Evolutionary conservation across 2,113 vertebrate species (phyloP).

Genomic region (Macaca mulatta): DNA sequence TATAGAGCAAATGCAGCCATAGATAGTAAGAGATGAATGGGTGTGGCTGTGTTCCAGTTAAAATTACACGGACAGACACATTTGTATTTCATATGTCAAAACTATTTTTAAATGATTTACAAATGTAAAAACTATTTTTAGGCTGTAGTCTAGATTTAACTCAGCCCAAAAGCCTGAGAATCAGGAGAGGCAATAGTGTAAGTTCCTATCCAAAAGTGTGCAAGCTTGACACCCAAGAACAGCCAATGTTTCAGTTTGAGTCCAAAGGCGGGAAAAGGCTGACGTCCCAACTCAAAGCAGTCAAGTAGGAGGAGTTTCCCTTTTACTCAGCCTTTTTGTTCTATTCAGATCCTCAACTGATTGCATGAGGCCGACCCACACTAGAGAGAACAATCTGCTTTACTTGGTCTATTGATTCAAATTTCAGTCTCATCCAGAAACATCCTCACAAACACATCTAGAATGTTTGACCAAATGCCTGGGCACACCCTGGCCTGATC

Average conservation of each 20-base stretch:
- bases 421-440: neutral
- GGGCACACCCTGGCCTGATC: neutral
- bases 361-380: neutral
- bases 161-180: neutral
- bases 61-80: neutral
- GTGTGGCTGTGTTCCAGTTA: neutral
- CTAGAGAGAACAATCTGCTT: neutral
- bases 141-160: neutral
- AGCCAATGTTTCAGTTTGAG: neutral
- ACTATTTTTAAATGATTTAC: neutral
- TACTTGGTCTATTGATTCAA: neutral
- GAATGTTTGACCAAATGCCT: neutral
- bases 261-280: neutral
- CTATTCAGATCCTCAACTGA: neutral
- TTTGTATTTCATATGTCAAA: neutral
- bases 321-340: neutral
- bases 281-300: neutral
- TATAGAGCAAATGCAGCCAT: neutral
- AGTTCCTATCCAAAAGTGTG: neutral
- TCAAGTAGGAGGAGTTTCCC: neutral
- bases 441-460: neutral
- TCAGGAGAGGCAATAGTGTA: neutral
- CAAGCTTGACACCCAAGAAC: neutral
- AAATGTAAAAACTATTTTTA: neutral
- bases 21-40: neutral